Base-by-base conservation (phyloP, 2,113 vertebrate genomes). In the Rhodinocichla rosea region DNA sequence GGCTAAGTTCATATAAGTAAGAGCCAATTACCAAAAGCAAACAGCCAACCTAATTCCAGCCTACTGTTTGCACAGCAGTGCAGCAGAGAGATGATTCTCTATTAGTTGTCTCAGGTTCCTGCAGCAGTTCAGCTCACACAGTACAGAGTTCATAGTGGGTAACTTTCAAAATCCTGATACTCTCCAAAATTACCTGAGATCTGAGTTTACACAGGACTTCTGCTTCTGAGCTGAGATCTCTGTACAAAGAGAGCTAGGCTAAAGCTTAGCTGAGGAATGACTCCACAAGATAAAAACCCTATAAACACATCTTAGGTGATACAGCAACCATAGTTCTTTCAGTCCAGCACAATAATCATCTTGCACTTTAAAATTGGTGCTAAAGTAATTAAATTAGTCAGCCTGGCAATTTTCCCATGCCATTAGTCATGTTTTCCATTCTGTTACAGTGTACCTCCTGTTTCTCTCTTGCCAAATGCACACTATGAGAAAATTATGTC, bases 401-500 rank as follows among this genome's bases (percentile, higher is more conserved):
- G 24, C 67, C 59, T 79, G 67, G 59, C 50, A 59, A 4, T 77
- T 83, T 56, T 83, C 76, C 39, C 40, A 6, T 90, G 44, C 9
- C 20, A 7, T 83, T 88, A 71, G 40, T 83, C 35, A 35, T 15
- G 7, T 32, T 69, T 86, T 84, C 30, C n/a, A 21, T 93, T 90
- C 68, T 4, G 6, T 94, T 94, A 69, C 95, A 99, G 99, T 63
- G 97, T 96, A 9, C 99, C 99, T 92, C 99, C 99, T 13, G 94
- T 98, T 75, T 98, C 98, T 80, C 98, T 99, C 44, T 95, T 99
- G 69, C 99, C 99, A 53, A 99, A 99, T 64, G 98, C 99, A 18
- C 99, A 94, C 90, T 99, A 99, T 62, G 99, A 99, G 70, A 92
- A 99, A 94, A 97, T 99, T 70, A 99, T 99, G 98, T 96, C 95